Evolutionary conservation across 2,797 vertebrate genomes (phyloP), one percentile per base, ranked within the genome.

Genomic region (Sebastes baramenuke): DNA sequence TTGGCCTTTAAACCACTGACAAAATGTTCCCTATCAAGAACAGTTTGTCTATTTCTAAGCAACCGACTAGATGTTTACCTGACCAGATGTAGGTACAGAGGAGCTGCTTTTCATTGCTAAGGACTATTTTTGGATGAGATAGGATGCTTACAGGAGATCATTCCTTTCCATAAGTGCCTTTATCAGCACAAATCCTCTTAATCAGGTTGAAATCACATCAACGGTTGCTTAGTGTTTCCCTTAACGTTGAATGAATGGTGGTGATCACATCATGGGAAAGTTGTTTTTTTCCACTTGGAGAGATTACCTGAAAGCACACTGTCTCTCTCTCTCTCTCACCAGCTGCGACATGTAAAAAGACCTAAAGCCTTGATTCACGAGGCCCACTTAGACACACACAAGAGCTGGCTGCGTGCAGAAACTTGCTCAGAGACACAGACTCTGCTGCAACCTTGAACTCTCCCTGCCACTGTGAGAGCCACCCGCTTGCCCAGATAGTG

Each of bases 381-480:
- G 72, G 71, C 85, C 73, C 80, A 38, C 54, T 64, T 46, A 69
- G 69, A 80, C 78, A 76, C 71, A 83, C 73, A 82, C 66, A 80
- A 62, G 67, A 87, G 68, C 72, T 61, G 79, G 73, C 72, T 78
- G 81, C 94, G 73, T 92, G 93, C 89, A 91, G 79, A 79, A 88
- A 96, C 95, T 86, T 90, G 95, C 90, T 72, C 75, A 55, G 81
- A 90, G 82, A 87, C 61, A 61, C 10, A 56, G 78, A 79, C 79
- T 87, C 30, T 79, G 38, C 84, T 82, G 84, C 92, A 95, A 87
- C 93, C 92, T 93, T 93, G 90, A 95, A 95, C 93, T 93, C 82
- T 83, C 14, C 64, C 46, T 90, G 88, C 85, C 77, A 89, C 87
- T 79, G 82, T 85, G 70, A 85, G 79, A 75, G 75, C 66, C 77